Conservation (phyloP, 2,797 vertebrate species). For the Semaprochilodus insignis region DNA sequence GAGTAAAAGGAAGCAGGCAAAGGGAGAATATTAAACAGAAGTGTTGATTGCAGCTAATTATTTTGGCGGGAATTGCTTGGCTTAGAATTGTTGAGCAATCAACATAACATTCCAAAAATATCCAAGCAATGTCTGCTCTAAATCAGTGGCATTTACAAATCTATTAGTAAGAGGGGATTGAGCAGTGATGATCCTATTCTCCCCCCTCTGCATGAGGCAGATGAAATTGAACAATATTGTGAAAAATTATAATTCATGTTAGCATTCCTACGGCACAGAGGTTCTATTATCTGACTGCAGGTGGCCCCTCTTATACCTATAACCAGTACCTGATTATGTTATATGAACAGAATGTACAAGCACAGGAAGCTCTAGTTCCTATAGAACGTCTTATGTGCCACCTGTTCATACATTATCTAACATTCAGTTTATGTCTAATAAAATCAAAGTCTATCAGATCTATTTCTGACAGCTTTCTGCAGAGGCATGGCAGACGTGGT, state of each 20-base stretch:
- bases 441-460: neutral
- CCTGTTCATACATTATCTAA: neutral
- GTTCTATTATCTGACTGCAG: neutral
- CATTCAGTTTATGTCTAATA: neutral
- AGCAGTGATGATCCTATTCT: slow-evolving; percentile 18
- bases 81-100: slow-evolving; percentile 31
- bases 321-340: neutral
- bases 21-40: slow-evolving; percentile 39
- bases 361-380: neutral
- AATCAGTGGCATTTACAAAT: slow-evolving; percentile 12
- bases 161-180: slow-evolving; percentile 10
- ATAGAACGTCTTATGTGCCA: neutral
- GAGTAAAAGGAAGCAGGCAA: neutral
- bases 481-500: too few relatives aligned
- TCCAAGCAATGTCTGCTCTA: slow-evolving; percentile 7
- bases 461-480: neutral
- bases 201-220: neutral
- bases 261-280: neutral
- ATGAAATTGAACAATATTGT: neutral
- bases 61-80: slow-evolving; percentile 27
- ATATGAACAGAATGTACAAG: neutral
- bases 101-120: slow-evolving; percentile 47
- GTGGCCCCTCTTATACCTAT: neutral
- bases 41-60: slow-evolving; percentile 40
- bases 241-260: neutral